Evolutionary conservation across 1,140 invertebrate species (phyloP).

Genomic region (Palaemon carinicauda): DNA sequence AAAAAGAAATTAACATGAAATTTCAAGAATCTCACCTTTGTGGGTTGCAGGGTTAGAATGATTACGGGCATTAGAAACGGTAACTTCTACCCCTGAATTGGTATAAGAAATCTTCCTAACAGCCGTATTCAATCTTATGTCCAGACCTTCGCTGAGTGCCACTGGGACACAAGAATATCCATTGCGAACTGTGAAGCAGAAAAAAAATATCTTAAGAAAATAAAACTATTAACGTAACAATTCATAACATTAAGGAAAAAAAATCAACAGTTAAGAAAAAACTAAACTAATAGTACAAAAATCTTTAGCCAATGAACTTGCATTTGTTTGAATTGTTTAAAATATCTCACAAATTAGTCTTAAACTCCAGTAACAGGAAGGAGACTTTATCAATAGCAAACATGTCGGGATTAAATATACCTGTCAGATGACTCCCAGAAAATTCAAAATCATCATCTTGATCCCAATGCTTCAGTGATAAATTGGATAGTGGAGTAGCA

Average conservation of each 20-base stretch:
- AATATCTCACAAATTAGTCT: no score
- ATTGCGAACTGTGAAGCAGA: constrained; percentile 80
- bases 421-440: constrained; percentile 84
- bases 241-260: no score
- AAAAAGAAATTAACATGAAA: no score
- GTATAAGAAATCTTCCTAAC: constrained; percentile 86
- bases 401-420: constrained; percentile 66
- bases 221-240: not conserved
- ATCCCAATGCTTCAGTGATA: constrained; percentile 98
- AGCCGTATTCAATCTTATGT: constrained; percentile 90
- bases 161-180: constrained; percentile 97
- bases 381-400: not conserved
- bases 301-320: not conserved
- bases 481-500: constrained; percentile 91
- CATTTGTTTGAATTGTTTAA: not conserved
- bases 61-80: constrained; percentile 78
- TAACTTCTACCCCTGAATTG: constrained; percentile 80
- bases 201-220: not conserved
- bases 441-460: constrained; percentile 99
- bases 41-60: constrained; percentile 75
- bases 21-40: constrained; percentile 72
- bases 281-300: no score
- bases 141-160: constrained; percentile 89
- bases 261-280: no score
- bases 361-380: no score